Conservation (phyloP, 2,113 vertebrate species). For the Silurus glanis region DNA sequence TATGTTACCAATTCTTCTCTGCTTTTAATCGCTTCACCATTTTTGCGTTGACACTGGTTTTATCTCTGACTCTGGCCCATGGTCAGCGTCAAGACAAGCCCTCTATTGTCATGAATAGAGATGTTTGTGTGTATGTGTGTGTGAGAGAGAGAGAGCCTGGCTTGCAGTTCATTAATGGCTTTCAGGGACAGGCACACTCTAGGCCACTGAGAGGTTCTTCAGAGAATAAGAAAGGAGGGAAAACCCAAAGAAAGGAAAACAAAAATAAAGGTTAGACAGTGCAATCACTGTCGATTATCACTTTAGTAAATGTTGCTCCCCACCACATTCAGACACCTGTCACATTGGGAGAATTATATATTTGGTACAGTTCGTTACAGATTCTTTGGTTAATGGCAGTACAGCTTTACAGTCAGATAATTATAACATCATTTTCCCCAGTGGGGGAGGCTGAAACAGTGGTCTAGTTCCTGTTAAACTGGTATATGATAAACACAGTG, state of each 20-base stretch:
- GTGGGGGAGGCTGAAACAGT: not conserved
- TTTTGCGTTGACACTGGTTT: conserved; percentile 9
- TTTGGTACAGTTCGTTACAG: not conserved
- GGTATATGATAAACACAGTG: not conserved
- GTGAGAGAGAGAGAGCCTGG: conserved; percentile 43
- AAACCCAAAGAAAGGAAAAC: not conserved
- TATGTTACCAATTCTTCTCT: not conserved
- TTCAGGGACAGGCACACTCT: conserved; percentile 41
- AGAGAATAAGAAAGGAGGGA: conserved; percentile 11
- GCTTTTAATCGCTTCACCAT: not conserved
- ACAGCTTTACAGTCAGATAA: not conserved
- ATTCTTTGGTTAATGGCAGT: not conserved
- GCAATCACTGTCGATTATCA: not conserved
- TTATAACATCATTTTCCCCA: not conserved
- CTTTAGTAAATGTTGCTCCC: not conserved
- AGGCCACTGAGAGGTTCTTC: conserved; percentile 40
- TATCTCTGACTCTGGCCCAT: conserved; percentile 20
- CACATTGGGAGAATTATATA: not conserved
- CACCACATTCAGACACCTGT: not conserved
- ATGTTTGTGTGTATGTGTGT: conserved; percentile 34
- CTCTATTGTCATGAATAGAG: conserved; percentile 44
- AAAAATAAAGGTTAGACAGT: conserved; percentile 4
- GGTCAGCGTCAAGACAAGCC: conserved; percentile 42
- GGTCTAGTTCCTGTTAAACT: not conserved
- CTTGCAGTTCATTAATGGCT: conserved; percentile 48